Conservation (phyloP, 2,797 vertebrate genomes). For the Nasua narica region DNA sequence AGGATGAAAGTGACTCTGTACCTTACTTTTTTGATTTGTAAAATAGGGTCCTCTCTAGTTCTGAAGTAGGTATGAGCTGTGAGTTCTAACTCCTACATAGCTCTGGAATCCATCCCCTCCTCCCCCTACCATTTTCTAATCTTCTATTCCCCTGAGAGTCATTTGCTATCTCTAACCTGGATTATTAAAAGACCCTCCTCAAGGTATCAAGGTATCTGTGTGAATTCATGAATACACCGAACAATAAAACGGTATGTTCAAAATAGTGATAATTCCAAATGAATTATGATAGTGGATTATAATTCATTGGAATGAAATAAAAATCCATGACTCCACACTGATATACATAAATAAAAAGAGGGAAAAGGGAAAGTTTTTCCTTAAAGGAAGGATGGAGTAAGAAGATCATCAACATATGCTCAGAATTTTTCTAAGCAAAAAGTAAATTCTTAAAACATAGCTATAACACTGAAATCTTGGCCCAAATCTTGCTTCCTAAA, state of each 20-base stretch:
- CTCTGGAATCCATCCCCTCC: constrained; percentile 2
- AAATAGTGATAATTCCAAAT: constrained; percentile 46
- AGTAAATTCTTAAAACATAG: constrained; percentile 38
- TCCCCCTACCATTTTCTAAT: not conserved
- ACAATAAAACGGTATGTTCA: constrained; percentile 34
- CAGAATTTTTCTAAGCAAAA: constrained; percentile 35
- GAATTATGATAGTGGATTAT: constrained; percentile 40
- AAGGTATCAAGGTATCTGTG: constrained; percentile 29
- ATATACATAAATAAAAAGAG: constrained; percentile 39
- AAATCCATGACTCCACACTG: constrained; percentile 25
- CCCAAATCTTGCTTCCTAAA: constrained; percentile 48
- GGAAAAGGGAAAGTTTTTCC: constrained; percentile 11
- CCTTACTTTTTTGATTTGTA: constrained; percentile 27
- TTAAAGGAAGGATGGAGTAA: constrained; percentile 31
- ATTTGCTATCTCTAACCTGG: constrained; percentile 29
- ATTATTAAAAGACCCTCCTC: constrained; percentile 46
- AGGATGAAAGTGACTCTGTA: not conserved
- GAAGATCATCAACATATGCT: constrained; percentile 22
- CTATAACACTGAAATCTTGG: not conserved
- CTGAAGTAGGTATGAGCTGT: constrained; percentile 13
- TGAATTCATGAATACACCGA: not conserved
- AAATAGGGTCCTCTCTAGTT: constrained; percentile 31
- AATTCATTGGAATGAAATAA: constrained; percentile 34
- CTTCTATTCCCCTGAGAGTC: not conserved
- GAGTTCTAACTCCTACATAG: constrained; percentile 35